Evolutionary conservation across 1,140 invertebrate species (phyloP).

Genomic region (Cheumatopsyche charites): DNA sequence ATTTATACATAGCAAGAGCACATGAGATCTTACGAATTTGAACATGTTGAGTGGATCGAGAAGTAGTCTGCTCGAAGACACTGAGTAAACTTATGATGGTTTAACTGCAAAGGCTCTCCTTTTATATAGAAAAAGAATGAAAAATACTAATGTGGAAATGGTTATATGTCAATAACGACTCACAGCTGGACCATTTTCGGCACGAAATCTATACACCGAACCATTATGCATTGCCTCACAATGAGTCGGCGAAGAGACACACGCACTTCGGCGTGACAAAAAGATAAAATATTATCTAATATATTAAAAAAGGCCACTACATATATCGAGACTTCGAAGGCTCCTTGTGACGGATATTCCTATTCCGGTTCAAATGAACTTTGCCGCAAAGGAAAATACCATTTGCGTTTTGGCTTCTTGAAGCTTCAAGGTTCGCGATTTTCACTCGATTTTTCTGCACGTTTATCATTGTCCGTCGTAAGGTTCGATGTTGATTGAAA

Average conservation of each 20-base stretch:
- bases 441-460: too few relatives aligned
- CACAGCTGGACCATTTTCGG: slow-evolving; percentile 31
- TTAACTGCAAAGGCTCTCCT: slow-evolving; percentile 4
- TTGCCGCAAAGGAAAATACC: slow-evolving; percentile 10
- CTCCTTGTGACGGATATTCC: background rate
- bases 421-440: too few relatives aligned
- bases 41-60: slow-evolving; percentile 44
- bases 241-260: too few relatives aligned
- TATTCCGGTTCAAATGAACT: slow-evolving; percentile 20
- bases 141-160: slow-evolving; percentile 18
- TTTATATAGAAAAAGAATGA: slow-evolving; percentile 39
- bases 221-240: too few relatives aligned
- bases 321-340: background rate
- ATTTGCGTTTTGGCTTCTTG: background rate
- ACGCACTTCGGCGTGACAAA: too few relatives aligned
- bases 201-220: background rate
- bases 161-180: slow-evolving; percentile 4
- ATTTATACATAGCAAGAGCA: too few relatives aligned
- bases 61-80: slow-evolving; percentile 36
- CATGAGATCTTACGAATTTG: slow-evolving; percentile 49
- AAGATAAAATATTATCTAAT: too few relatives aligned
- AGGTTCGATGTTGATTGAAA: too few relatives aligned
- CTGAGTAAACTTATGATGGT: slow-evolving; percentile 43
- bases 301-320: too few relatives aligned
- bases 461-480: too few relatives aligned